Base-by-base conservation (phyloP, 2,113 vertebrate genomes). In the Sphaerodactylus townsendi region DNA sequence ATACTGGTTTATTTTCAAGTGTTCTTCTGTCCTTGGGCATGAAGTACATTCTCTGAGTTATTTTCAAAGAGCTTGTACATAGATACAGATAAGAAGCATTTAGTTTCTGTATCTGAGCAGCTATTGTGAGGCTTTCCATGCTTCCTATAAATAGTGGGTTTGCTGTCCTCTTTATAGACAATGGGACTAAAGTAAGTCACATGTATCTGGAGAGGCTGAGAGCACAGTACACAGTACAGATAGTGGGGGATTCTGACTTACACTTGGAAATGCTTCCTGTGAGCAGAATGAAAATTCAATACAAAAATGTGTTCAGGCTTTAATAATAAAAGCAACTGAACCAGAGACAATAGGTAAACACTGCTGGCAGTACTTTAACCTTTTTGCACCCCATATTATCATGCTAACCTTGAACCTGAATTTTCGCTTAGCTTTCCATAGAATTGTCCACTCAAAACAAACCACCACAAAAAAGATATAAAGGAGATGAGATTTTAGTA, bases 1-100 rank as follows among this genome's bases (percentile, higher is more conserved):
- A 0, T 78, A 13, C 68, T 83, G 2, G 48, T 48, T 80, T 46
- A 77, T 85, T 90, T 85, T 83, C 80, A 86, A 92, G 44, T 77
- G 73, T 78, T 89, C 69, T 86, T 30, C 35, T 86, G 1, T 89
- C 81, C 79, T 87, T 86, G 90, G 76, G 53, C 84, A 79, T 79
- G 59, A 88, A 87, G 82, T 86, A 72, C 89, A 87, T 86, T 90
- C 78, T 82, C 35, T 56, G 73, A 64, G 81, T 86, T 85, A 91
- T 88, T 62, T 92, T 92, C 87, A 89, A 92, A 93, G 91, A 72
- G 84, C 89, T 81, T 13, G 83, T 88, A 91, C 62, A 75, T 86
- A 62, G 65, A 86, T 85, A 76, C 23, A 82, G 90, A 88, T 84
- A 90, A 89, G 82, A 64, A 9, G 23, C 35, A 14, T 66, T 86